Evolutionary conservation across 1,140 invertebrate species (phyloP).

Genomic region (Drosophila obscura): DNA sequence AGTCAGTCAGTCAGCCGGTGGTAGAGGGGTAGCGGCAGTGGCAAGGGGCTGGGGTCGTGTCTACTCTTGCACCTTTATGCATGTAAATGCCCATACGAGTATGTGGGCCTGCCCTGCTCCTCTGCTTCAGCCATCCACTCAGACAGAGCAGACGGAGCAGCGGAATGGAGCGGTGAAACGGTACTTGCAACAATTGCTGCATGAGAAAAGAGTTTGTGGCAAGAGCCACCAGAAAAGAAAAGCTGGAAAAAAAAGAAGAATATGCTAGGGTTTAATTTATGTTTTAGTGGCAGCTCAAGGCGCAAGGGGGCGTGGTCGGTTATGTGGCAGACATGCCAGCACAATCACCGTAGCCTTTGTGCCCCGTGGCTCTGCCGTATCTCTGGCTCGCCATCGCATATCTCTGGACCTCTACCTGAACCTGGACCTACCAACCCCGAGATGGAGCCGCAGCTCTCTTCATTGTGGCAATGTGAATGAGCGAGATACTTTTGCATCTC

Average conservation of each 20-base stretch:
- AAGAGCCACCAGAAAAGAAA: constrained; percentile 42
- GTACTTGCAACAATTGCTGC: constrained; percentile 79
- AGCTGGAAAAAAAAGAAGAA: constrained; percentile 37
- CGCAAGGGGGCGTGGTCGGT: constrained; percentile 46
- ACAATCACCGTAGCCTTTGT: constrained; percentile 4
- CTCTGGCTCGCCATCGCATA: background rate
- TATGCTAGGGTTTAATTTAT: constrained; percentile 65
- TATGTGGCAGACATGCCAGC: constrained; percentile 45
- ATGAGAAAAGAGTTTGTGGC: constrained; percentile 72
- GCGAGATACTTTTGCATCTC: constrained; percentile 30
- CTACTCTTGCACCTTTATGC: constrained; percentile 18
- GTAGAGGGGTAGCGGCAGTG: too few relatives aligned
- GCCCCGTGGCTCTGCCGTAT: background rate
- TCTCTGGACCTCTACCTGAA: background rate
- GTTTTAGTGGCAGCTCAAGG: constrained; percentile 43
- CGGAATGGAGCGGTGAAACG: constrained; percentile 44
- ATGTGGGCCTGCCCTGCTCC: constrained; percentile 19
- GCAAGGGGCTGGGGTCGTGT: background rate
- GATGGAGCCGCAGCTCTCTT: constrained; percentile 16
- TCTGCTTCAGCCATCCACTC: constrained; percentile 4
- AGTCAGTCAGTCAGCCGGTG: constrained; percentile 28
- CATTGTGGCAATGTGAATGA: constrained; percentile 15
- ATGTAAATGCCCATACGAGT: constrained; percentile 60
- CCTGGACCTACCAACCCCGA: background rate
- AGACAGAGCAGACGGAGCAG: constrained; percentile 32